A percentile compares a stretch with the other conserved stretches of the same genome.
Conservation (phyloP, 2,113 vertebrate genomes). For the Xyrauchen texanus region DNA sequence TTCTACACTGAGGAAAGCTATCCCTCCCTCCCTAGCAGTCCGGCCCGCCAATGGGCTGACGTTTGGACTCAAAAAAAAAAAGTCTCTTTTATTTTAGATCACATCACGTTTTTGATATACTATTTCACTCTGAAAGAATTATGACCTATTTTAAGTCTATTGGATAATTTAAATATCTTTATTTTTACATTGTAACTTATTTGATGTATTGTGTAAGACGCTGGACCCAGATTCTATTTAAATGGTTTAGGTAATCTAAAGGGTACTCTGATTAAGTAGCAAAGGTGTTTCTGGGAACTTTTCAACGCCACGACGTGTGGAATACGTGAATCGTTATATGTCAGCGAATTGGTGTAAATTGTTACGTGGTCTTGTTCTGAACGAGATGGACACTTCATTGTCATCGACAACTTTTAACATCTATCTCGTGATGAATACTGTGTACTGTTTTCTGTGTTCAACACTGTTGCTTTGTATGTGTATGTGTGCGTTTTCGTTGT, state of each 20-base stretch:
- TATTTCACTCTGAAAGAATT: conserved; percentile 22
- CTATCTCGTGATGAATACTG: conserved; percentile 74
- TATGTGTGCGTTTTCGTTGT: conserved; percentile 60
- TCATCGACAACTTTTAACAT: conserved; percentile 69
- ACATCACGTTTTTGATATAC: background rate
- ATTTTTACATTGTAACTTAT: conserved; percentile 86
- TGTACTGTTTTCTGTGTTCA: conserved; percentile 88
- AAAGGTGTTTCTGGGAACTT: conserved; percentile 44
- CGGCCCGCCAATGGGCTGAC: background rate
- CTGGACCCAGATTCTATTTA: conserved; percentile 71
- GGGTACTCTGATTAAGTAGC: conserved; percentile 57
- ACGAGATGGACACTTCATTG: conserved; percentile 45
- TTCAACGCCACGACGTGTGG: background rate
- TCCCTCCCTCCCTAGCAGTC: background rate
- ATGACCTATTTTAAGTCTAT: conserved; percentile 83
- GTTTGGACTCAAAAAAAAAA: conserved; percentile 15
- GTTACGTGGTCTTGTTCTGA: background rate
- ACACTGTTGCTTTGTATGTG: conserved; percentile 83
- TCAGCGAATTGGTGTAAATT: conserved; percentile 61
- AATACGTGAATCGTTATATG: background rate
- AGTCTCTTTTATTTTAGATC: conserved; percentile 66
- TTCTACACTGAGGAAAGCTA: conserved; percentile 6
- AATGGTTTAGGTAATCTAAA: conserved; percentile 78
- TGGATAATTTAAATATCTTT: conserved; percentile 79
- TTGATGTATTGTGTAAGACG: conserved; percentile 81